phyloP scores from a whole-genome alignment of 2,888 invertebrate species.

The Plebejus argus region DNA sequence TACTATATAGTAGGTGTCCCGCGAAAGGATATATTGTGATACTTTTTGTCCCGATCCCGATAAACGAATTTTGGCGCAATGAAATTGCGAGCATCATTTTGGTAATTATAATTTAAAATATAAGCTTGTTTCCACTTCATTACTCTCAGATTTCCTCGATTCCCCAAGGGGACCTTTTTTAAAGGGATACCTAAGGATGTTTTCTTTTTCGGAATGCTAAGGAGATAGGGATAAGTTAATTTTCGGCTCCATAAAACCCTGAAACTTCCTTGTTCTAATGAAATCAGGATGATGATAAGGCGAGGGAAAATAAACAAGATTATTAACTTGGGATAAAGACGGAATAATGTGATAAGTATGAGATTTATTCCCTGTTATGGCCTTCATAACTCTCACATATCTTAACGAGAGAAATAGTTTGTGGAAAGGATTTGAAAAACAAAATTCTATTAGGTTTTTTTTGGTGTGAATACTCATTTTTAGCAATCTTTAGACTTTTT shows the following conservation, averaged over 20 bases:
- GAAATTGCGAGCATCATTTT: too few relatives aligned
- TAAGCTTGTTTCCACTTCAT: background rate
- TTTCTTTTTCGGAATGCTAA: background rate
- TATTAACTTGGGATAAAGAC: slow-evolving; percentile 12
- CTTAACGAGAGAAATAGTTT: background rate
- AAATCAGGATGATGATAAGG: background rate
- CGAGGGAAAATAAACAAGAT: background rate
- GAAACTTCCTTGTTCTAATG: background rate
- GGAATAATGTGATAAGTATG: background rate
- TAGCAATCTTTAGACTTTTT: too few relatives aligned
- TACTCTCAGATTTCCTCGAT: background rate
- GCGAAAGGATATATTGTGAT: too few relatives aligned
- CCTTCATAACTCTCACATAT: background rate
- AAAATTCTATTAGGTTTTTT: too few relatives aligned
- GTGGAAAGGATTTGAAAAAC: too few relatives aligned
- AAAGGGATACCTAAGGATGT: background rate
- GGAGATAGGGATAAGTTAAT: background rate
- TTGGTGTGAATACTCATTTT: too few relatives aligned
- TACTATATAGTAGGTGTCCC: too few relatives aligned
- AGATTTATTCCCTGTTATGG: background rate
- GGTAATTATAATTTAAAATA: background rate
- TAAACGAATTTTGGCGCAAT: too few relatives aligned
- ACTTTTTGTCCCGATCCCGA: too few relatives aligned
- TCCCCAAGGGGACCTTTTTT: slow-evolving; percentile 1
- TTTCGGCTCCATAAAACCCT: slow-evolving; percentile 15